A percentile compares a stretch with the other conserved stretches of the same genome.
Evolutionary conservation across 2,797 vertebrate species (phyloP).

Genomic region (Vireo griseus): DNA sequence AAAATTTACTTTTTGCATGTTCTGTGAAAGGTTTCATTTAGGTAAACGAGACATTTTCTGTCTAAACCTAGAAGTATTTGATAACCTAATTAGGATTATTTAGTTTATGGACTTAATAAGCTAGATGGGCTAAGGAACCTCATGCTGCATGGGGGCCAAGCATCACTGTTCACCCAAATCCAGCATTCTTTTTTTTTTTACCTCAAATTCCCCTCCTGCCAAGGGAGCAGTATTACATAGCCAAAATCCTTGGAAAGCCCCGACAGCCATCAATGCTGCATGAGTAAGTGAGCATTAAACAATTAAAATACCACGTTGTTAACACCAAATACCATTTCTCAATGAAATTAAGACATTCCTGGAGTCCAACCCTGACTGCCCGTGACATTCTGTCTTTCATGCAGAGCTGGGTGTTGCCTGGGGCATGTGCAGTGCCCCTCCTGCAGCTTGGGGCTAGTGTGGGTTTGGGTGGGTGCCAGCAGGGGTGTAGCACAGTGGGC

Average conservation of each 20-base stretch:
- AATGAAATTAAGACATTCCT: background rate
- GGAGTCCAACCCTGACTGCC: background rate
- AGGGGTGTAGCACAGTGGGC: background rate
- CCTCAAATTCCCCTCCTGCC: background rate
- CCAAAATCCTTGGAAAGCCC: background rate
- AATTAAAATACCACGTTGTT: background rate
- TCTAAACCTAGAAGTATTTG: background rate
- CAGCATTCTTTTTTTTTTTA: background rate
- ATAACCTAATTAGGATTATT: background rate
- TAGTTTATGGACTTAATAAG: background rate
- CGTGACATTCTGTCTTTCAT: background rate
- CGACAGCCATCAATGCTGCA: accelerated
- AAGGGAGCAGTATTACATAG: background rate
- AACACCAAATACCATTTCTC: background rate
- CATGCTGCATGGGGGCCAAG: background rate
- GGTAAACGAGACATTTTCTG: background rate
- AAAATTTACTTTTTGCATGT: background rate
- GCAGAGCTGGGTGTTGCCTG: background rate
- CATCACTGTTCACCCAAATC: background rate
- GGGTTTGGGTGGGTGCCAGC: background rate
- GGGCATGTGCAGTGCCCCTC: accelerated
- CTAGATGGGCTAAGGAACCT: background rate
- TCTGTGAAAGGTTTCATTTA: background rate
- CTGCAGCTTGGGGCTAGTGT: background rate
- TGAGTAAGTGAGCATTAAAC: background rate